These are phyloP conservation scores for Vombatus ursinus DNA, from an alignment of 2,113 vertebrate genomes.

Conservation along the genomic window DNA sequence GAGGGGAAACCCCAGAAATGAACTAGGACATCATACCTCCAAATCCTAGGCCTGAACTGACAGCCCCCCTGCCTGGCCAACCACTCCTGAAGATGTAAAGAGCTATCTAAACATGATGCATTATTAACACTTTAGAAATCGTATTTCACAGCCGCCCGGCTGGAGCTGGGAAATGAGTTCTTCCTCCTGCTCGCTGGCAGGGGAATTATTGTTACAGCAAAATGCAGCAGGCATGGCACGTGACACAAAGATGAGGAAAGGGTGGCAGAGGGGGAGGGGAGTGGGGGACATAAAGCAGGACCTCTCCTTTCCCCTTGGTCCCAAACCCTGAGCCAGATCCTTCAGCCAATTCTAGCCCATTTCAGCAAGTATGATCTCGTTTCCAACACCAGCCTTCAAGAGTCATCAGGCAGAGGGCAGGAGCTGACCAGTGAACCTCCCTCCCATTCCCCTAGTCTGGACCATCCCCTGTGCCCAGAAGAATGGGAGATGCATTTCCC, in stretches of 20 bases:
- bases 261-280: not conserved
- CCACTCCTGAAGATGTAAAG: slow-evolving; percentile 69
- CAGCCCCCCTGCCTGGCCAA: slow-evolving; percentile 45
- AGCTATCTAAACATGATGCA: slow-evolving; percentile 70
- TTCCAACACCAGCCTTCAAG: not conserved
- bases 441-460: not conserved
- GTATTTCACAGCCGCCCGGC: slow-evolving; percentile 74
- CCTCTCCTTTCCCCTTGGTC: not conserved
- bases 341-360: not conserved
- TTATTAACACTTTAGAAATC: slow-evolving; percentile 79
- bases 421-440: not conserved
- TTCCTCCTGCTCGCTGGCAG: slow-evolving; percentile 61
- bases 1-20: slow-evolving; percentile 12
- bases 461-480: not conserved
- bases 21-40: not conserved
- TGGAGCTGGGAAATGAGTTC: slow-evolving; percentile 71
- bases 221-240: slow-evolving; percentile 59
- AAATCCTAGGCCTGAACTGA: slow-evolving; percentile 2
- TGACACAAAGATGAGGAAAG: slow-evolving; percentile 5
- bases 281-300: not conserved
- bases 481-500: not conserved
- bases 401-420: not conserved
- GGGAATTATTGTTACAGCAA: slow-evolving; percentile 66
- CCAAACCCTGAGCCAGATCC: not conserved
- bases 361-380: not conserved